Evolutionary conservation across 1,140 invertebrate species (phyloP), one percentile per base, ranked within the genome.

Genomic region (Zaprionus tsacasi): DNA sequence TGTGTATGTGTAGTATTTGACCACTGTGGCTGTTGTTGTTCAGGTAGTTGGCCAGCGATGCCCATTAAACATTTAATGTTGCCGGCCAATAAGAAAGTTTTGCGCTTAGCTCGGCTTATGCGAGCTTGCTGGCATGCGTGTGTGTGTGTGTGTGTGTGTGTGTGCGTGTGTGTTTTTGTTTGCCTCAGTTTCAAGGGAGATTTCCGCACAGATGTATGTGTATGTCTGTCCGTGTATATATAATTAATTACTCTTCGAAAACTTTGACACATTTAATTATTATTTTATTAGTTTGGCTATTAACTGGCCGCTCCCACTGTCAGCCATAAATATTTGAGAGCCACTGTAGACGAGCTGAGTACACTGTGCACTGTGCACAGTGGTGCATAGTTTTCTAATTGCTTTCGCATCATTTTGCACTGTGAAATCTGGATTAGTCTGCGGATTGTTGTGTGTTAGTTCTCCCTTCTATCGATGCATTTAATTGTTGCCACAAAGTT

Each of bases 221-320:
- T 45, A 17, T 59, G 43, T 10, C 15, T 21, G 36, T 40, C 21
- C 15, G 54, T 79, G 57, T 88, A 83, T 88, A 82, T 85, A 83
- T 89, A 89, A 88, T 88, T 89, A 85, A 85, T 90, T 89, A 89
- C 81, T 76, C 71, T 81, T 76, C 30, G 67, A 54, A 81, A 89
- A 88, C 57, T 88, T 89, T 89, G 85, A 88, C 85, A 88, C 78
- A 89, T 85, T 85, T 81, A 88, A 88, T 88, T 88, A 88, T 89
- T 89, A 85, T 85, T 85, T 85, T 85, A 83, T 85, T 85, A 80
- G 75, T 80, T 78, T 74, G 57, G 40, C 65, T 74, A 74, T 80
- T 80, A 72, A 72, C 50, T 79, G 67, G 63, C 21, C 30, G 35
- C 40, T 36, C 59, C 17, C 48, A 15, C 15, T 43, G 50, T 33